Base-by-base conservation (phyloP, 2,797 vertebrate species). In the Cetoscarus ocellatus region DNA sequence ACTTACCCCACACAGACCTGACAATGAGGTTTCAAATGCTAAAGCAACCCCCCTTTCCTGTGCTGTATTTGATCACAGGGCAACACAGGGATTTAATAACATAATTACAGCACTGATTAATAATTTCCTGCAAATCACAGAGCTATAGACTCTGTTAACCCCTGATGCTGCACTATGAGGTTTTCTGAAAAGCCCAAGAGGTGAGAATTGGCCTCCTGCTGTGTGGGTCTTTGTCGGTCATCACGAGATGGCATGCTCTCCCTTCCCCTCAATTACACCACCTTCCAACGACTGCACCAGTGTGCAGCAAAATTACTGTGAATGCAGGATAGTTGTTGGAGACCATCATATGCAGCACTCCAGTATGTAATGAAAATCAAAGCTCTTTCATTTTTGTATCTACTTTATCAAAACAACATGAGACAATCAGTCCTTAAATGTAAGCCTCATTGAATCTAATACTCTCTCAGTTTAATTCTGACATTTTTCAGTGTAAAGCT, bases 121-220 rank as follows among this genome's bases (percentile, higher is more conserved):
- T 47, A 3, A 55, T 52, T 71, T 54, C 13, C 54, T 48, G 66
- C 36, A 73, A 43, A 57, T 49, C 14, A 73, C 48, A 0, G 6
- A 68, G 55, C 17, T 12, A 10, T 14, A 44, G 9, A 52, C 36
- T 11, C 62, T 70, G 14, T 51, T 65, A 56, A 50, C 69, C 55
- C 58, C 62, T 6, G 60, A 10, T 56, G 44, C 61, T 61, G 9
- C 54, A 42, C 15, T 48, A n/a, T 54, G 42, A 67, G 63, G 39
- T 34, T 77, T 62, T 51, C 57, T 55, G 36, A 60, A 61, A 19
- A 59, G 55, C 49, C 43, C 55, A 38, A 38, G 70, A 43, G 55
- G 40, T 45, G 51, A 82, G 66, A 77, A 52, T 47, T 39, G 53
- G 36, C 40, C 60, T 68, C 75, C 67, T 60, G 76, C 60, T 77